Evolutionary conservation across 2,888 invertebrate genomes (phyloP).

Genomic region (Hirtodrosophila confusa): DNA sequence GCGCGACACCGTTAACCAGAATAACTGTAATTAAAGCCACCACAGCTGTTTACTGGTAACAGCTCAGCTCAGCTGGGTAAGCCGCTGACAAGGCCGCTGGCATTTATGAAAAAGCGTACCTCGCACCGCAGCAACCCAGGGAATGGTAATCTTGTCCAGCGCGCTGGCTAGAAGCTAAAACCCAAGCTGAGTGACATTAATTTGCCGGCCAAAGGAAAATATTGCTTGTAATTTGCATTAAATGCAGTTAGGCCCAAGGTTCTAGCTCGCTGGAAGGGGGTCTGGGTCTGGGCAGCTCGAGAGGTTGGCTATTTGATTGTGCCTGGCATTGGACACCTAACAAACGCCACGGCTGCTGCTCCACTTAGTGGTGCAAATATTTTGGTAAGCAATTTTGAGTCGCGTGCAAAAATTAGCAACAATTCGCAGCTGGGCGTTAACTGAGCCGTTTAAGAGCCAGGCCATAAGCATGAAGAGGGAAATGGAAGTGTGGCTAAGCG

Average conservation of each 20-base stretch:
- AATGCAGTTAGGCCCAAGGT: conserved; percentile 51
- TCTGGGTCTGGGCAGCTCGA: conserved; percentile 30
- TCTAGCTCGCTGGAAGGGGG: conserved; percentile 35
- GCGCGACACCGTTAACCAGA: conserved; percentile 68
- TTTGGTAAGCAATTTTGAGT: conserved; percentile 43
- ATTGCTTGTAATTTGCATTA: conserved; percentile 61
- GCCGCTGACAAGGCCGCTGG: conserved; percentile 66
- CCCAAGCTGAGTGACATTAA: conserved; percentile 56
- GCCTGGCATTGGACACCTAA: conserved; percentile 46
- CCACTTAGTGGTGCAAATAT: conserved; percentile 68
- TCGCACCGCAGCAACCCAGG: conserved; percentile 21
- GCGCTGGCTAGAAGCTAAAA: conserved; percentile 4
- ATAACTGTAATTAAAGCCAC: conserved; percentile 63
- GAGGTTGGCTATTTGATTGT: conserved; percentile 3
- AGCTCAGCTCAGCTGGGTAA: conserved; percentile 50
- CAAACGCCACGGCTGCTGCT: conserved; percentile 34
- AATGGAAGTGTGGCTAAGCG: conserved; percentile 5
- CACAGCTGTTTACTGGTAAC: conserved; percentile 34
- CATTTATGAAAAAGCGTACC: conserved; percentile 62
- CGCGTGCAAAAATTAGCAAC: conserved; percentile 67
- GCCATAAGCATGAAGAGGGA: conserved; percentile 8
- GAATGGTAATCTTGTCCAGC: conserved; percentile 56
- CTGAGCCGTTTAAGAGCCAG: conserved; percentile 27
- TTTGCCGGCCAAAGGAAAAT: conserved; percentile 59
- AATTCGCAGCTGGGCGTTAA: conserved; percentile 54